Evolutionary conservation across 1,140 invertebrate species (phyloP), one percentile per base, ranked within the genome.

Genomic region (Odontomachus brunneus): DNA sequence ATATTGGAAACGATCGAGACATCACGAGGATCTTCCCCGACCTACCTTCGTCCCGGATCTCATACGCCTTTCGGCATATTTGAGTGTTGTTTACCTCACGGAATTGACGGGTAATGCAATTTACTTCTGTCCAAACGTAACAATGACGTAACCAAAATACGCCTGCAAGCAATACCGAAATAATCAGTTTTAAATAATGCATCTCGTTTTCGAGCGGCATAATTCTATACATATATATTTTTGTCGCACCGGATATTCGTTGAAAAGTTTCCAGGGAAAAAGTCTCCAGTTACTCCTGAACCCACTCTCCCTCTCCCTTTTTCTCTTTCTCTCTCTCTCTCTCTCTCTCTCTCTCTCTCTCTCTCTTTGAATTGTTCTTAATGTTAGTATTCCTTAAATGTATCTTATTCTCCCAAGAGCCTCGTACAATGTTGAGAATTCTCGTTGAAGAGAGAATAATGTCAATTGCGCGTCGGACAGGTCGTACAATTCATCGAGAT

Each of bases 91-190:
- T 14, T 11, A 57, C 17, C 48, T 63, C 19, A 17, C 26, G 33
- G 14, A 17, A 19, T 22, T 11, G 14, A 71, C n/a, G 12, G 17
- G n/a, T 55, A 57, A 57, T 55, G n/a, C 38, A 48, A 57, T 55
- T 78, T 57, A 57, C 17, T 78, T 26, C 19, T 76, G 15, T 38
- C 33, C 33, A 33, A 59, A 11, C n/a, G 24, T 57, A 78, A 78
- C 48, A 55, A 33, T 53, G 24, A n/a, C n/a, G n/a, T n/a, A n/a
- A n/a, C n/a, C n/a, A n/a, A 3, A 19, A 26, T 59, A 49, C 5
- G 29, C 5, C n/a, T 48, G 49, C 55, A 29, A 22, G 19, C 19
- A 55, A 76, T 51, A 38, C 51, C 14, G 44, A 76, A 49, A 33
- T 38, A 75, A 12, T n/a, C n/a, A 24, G n/a, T 51, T 17, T 73